These are phyloP conservation scores for Coelopa frigida DNA, from an alignment of 1,140 invertebrate species.

Conservation along the genomic window DNA sequence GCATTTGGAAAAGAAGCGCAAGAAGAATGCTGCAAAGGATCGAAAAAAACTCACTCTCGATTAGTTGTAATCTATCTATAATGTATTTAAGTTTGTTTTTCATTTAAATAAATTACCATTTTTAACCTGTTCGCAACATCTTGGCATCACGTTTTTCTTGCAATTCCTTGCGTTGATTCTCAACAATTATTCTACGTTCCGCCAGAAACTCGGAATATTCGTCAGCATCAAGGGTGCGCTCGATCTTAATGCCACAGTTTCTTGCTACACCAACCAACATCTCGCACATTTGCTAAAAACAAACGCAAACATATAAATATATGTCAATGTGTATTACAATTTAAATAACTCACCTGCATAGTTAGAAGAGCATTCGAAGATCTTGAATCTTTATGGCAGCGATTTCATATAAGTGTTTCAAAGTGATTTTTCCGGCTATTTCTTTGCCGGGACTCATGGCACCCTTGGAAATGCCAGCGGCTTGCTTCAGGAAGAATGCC, in stretches of 20 bases:
- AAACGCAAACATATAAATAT: no score
- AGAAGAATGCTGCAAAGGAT: slow-evolving; percentile 55
- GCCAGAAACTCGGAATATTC: slow-evolving; percentile 81
- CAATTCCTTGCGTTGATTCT: slow-evolving; percentile 67
- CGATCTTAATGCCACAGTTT: slow-evolving; percentile 80
- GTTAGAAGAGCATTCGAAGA: slow-evolving; percentile 58
- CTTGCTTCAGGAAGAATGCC: slow-evolving; percentile 86
- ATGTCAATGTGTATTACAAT: not conserved
- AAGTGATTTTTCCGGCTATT: slow-evolving; percentile 79
- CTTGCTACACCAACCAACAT: slow-evolving; percentile 69
- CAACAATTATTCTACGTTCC: slow-evolving; percentile 64
- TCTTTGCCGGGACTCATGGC: slow-evolving; percentile 75
- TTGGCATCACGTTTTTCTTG: slow-evolving; percentile 87
- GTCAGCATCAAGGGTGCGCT: slow-evolving; percentile 67
- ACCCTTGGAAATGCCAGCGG: slow-evolving; percentile 81
- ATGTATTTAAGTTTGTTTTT: no score
- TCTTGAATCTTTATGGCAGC: slow-evolving; percentile 89
- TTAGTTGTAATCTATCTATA: slow-evolving; percentile 30
- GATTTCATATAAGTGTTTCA: slow-evolving; percentile 98
- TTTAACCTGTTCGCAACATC: slow-evolving; percentile 71
- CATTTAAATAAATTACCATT: slow-evolving; percentile 7
- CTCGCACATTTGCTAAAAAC: slow-evolving; percentile 73
- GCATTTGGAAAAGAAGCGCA: slow-evolving; percentile 64
- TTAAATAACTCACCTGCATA: slow-evolving; percentile 29
- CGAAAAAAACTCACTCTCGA: slow-evolving; percentile 45